A percentile compares a stretch with the other conserved stretches of the same genome.
Conservation (phyloP, 35 echinoderm and acorn worm genomes). For the Heliocidaris erythrogramma region DNA sequence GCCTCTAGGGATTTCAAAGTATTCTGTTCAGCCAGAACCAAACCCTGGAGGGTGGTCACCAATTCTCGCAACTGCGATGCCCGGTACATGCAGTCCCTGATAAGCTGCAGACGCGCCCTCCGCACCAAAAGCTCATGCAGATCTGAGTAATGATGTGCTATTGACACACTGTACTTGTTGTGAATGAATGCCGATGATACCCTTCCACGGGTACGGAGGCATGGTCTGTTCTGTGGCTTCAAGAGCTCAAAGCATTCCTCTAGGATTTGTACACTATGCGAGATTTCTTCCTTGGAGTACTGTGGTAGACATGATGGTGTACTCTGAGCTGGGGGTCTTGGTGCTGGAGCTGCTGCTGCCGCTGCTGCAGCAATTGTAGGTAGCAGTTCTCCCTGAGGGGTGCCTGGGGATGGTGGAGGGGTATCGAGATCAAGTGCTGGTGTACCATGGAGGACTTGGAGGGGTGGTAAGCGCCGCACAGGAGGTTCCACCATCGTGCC, state of each 20-base stretch:
- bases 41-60: slow-evolving; percentile 59
- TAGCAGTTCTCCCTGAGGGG: slow-evolving; percentile 61
- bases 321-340: slow-evolving; percentile 31
- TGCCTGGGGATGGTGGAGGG: slow-evolving; percentile 74
- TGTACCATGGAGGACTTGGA: slow-evolving; percentile 82
- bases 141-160: slow-evolving; percentile 68
- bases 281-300: slow-evolving; percentile 75
- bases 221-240: slow-evolving; percentile 63
- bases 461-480: slow-evolving; percentile 73
- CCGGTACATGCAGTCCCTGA: slow-evolving; percentile 69
- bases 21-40: slow-evolving; percentile 76
- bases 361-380: slow-evolving; percentile 49
- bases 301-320: slow-evolving; percentile 50
- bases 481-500: slow-evolving; percentile 76
- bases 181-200: slow-evolving; percentile 89
- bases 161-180: slow-evolving; percentile 87
- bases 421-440: slow-evolving; percentile 86
- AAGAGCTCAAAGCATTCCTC: slow-evolving; percentile 81
- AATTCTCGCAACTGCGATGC: slow-evolving; percentile 74
- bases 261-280: slow-evolving; percentile 74
- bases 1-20: slow-evolving; percentile 61
- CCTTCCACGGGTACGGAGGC: slow-evolving; percentile 64
- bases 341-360: slow-evolving; percentile 35
- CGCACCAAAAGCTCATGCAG: slow-evolving; percentile 61
- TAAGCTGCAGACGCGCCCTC: slow-evolving; percentile 65